Percentiles rank a stretch among this genome's conserved stretches.
These are phyloP conservation scores for Aulostomus chinensis DNA, from an alignment of 2,797 vertebrate species.

Conservation along the genomic window DNA sequence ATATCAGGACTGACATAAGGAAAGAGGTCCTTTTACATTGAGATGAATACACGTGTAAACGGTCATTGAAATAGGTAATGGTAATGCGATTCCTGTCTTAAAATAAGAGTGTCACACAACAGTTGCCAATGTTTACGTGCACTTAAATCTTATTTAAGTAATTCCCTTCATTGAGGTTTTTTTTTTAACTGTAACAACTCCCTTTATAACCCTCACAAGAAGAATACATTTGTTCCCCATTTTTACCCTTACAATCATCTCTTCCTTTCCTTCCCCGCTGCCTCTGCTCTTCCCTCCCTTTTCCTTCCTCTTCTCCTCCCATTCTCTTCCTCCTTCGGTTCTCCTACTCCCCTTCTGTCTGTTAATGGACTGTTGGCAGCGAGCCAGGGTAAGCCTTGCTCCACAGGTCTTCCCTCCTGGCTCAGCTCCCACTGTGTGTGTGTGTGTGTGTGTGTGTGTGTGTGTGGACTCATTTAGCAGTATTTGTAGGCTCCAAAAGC, in stretches of 20 bases:
- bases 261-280: constrained; percentile 8
- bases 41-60: neutral
- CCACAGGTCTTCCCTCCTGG: constrained; percentile 81
- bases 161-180: constrained; percentile 34
- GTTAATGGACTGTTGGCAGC: constrained; percentile 72
- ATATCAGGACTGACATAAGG: no score
- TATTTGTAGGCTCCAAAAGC: no score
- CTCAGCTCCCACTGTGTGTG: constrained; percentile 68
- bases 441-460: constrained; percentile 36
- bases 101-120: constrained; percentile 11
- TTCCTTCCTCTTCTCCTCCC: constrained; percentile 8
- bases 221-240: constrained; percentile 21
- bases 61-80: neutral
- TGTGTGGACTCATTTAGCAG: no score
- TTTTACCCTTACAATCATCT: constrained; percentile 2
- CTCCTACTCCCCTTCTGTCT: constrained; percentile 33
- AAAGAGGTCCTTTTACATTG: no score
- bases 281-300: constrained; percentile 4
- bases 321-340: constrained; percentile 8
- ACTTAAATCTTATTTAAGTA: constrained; percentile 39
- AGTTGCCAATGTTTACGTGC: constrained; percentile 12
- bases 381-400: constrained; percentile 75
- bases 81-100: constrained; percentile 12
- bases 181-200: no score
- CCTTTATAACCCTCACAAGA: constrained; percentile 47